Base-by-base conservation (phyloP, 2,888 invertebrate genomes). In the Cetonia aurata region DNA sequence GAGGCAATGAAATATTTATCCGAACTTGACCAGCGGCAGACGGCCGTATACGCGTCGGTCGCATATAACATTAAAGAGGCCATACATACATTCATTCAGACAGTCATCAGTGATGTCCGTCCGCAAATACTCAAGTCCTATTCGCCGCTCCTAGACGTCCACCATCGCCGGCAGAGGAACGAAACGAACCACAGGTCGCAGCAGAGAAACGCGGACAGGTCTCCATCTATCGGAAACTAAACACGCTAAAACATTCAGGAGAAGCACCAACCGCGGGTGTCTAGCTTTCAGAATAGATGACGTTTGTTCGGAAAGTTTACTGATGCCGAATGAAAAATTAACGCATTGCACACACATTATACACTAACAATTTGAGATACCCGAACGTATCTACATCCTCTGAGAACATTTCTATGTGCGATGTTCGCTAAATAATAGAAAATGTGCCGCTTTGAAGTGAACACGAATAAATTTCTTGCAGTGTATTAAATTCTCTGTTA, bases 21-120 rank as follows among this genome's bases (percentile, higher is more conserved):
- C 44, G 56, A 69, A 68, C 62, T 60, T 69, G 69, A 69, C 69
- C 74, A 72, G 13, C 25, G 44, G 62, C 37, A 50, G 50, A 53
- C 42, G 41, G 52, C 52, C 69, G 59, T 0, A 50, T 53, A 53
- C 69, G 33, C 44, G 17, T 56, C 69, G 71, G 70, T 72, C 75
- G 57, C 75, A 73, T 75, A 41, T 71, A 74, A 72, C 75, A 74
- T 75, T 75, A 73, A 73, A 72, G 72, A 71, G 67, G 42, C 73
- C 72, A 73, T 74, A 71, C 75, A 75, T 75, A 71, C 71, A 75
- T 75, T 72, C 50, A 65, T 65, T 65, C 50, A 41, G 60, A 75
- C 67, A 72, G 74, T 62, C 70, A 71, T 67, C 74, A 70, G 60
- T 71, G 70, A 72, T 67, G 67, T 67, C 70, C 71, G 41, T 65